phyloP scores from a whole-genome alignment of 1,140 invertebrate genomes.

The Popillia japonica region DNA sequence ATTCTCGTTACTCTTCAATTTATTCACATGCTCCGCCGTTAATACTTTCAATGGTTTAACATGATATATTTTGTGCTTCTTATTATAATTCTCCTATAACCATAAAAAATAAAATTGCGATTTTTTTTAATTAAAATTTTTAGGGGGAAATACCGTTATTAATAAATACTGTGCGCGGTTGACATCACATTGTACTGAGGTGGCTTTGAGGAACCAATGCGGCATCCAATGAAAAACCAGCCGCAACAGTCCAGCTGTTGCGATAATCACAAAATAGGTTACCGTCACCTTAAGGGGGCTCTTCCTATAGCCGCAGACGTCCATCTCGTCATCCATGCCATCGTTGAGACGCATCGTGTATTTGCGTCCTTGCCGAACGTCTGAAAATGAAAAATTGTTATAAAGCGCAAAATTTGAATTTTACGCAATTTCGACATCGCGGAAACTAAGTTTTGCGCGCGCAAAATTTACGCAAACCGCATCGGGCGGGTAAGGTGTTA shows the following conservation, averaged over 20 bases:
- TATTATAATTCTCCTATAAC: constrained; percentile 56
- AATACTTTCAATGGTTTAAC: constrained; percentile 54
- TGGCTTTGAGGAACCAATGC: constrained; percentile 77
- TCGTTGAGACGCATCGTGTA: constrained; percentile 66
- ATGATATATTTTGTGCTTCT: constrained; percentile 56
- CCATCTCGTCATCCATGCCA: constrained; percentile 76
- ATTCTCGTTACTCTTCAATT: constrained; percentile 48
- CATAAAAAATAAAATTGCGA: background rate
- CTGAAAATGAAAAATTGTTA: background rate
- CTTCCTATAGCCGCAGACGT: constrained; percentile 71
- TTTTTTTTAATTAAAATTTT: background rate
- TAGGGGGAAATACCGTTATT: constrained; percentile 59
- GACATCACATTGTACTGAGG: constrained; percentile 74
- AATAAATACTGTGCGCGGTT: constrained; percentile 78
- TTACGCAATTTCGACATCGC: background rate
- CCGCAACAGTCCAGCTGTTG: constrained; percentile 78
- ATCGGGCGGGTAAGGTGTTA: no score
- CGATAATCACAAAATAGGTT: constrained; percentile 71
- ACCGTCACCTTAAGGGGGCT: constrained; percentile 64
- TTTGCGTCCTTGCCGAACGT: background rate
- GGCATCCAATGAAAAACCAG: constrained; percentile 90
- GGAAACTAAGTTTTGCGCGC: background rate
- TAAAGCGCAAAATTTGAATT: background rate
- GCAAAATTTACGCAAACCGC: background rate
- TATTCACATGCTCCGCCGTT: constrained; percentile 49